Base-by-base conservation (phyloP, 2,113 vertebrate species). In the Saccopteryx bilineata region DNA sequence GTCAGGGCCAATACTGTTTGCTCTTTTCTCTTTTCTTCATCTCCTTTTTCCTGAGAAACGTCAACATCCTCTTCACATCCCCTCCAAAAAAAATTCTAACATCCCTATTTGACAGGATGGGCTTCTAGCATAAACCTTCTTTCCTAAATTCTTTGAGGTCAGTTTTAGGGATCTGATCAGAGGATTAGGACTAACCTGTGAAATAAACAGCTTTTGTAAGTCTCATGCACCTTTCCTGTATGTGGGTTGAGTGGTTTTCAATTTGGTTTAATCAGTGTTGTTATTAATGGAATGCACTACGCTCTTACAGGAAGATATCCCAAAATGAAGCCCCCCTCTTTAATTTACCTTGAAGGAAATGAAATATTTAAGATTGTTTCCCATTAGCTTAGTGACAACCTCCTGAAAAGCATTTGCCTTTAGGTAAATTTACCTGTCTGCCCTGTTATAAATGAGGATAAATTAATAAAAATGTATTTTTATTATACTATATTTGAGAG, bases 51-150 rank as follows among this genome's bases (percentile, higher is more conserved):
- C 26, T 3, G 14, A 65, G 13, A 80, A 31, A 84, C 92, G 21
- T 17, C 66, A 1, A 5, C 54, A 24, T 19, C 2, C 24, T 0
- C 15, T 1, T 3, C 3, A 5, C 28, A 15, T 7, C 33, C 3
- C 3, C 39, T 9, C 13, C 39, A 9, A 11, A 9, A 31, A 33
- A 63, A 80, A 19, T 17, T 5, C 15, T 54, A 54, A 11, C 9
- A 23, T 46, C 68, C 46, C 5, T 21, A 19, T 21, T n/a, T 79
- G 54, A 12, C 1, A 7, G 39, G 26, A 2, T 84, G 26, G 48
- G 71, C 11, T 39, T 1, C 14, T 65, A 39, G 48, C 54, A 56
- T 89, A 89, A 33, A 52, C 58, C 74, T 88, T 79, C 12, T 87
- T 81, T 28, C 63, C 54, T 75, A 63, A 96, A 13, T 28, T 24